Conservation (phyloP, 2,113 vertebrate genomes). For the Chloropsis hardwickii region DNA sequence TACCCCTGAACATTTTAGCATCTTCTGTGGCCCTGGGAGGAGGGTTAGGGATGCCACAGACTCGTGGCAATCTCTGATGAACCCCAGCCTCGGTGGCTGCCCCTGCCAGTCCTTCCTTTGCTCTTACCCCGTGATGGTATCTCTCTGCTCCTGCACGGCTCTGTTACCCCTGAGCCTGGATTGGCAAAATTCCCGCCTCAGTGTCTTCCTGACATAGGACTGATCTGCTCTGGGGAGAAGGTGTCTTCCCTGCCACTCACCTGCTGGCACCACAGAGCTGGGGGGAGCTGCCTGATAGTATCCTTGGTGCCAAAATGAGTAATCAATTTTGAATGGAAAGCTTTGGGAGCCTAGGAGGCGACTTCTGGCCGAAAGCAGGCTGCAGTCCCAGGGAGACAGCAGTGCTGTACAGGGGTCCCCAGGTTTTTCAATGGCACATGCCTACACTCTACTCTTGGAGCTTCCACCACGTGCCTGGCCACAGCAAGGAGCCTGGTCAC, state of each 20-base stretch:
- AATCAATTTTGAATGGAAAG: not conserved
- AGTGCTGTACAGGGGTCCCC: not conserved
- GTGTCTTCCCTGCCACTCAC: not conserved
- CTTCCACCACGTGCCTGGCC: not conserved
- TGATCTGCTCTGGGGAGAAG: not conserved
- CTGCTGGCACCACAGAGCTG: not conserved
- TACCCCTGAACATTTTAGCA: not conserved
- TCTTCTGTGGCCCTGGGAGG: not conserved
- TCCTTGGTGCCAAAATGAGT: not conserved
- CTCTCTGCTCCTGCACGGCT: not conserved
- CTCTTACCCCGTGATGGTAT: rapidly evolving
- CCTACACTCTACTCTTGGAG: not conserved
- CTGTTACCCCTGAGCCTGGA: not conserved
- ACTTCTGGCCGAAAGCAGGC: not conserved
- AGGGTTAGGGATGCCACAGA: not conserved
- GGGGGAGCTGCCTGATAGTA: not conserved
- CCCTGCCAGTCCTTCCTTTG: not conserved
- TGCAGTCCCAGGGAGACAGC: not conserved
- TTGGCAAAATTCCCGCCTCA: not conserved
- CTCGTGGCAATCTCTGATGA: not conserved
- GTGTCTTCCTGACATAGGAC: not conserved
- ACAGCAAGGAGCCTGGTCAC: not conserved
- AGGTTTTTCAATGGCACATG: not conserved
- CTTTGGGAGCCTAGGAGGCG: not conserved
- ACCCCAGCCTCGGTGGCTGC: not conserved